Percentiles rank a stretch among this genome's conserved stretches.
phyloP scores from a whole-genome alignment of 2,113 vertebrate genomes.

The Brienomyrus brachyistius region DNA sequence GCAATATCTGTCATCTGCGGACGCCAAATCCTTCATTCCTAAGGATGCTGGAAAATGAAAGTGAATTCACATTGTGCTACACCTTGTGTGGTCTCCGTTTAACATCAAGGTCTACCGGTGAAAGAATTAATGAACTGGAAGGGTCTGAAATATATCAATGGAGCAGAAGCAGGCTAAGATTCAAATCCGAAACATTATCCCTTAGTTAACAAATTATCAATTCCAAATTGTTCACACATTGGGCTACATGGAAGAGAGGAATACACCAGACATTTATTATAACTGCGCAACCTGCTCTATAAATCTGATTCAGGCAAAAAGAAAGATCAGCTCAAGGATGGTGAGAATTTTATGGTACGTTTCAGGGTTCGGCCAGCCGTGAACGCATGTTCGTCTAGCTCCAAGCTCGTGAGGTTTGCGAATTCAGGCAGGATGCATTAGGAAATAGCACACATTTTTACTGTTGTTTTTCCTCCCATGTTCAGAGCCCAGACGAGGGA shows the following conservation, averaged over 20 bases:
- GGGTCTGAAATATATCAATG: slow-evolving; percentile 27
- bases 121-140: slow-evolving; percentile 22
- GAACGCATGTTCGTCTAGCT: slow-evolving; percentile 11
- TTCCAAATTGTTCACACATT: slow-evolving; percentile 32
- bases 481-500: background rate
- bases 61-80: background rate
- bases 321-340: slow-evolving; percentile 21
- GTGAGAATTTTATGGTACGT: slow-evolving; percentile 33
- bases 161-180: slow-evolving; percentile 25
- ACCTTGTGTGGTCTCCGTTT: slow-evolving; percentile 37
- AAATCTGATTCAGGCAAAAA: slow-evolving; percentile 28
- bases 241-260: slow-evolving; percentile 10
- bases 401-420: slow-evolving; percentile 1
- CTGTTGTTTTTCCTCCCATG: background rate
- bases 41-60: slow-evolving; percentile 21
- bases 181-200: slow-evolving; percentile 30
- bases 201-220: slow-evolving; percentile 20
- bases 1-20: background rate
- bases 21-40: slow-evolving; percentile 23
- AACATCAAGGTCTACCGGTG: slow-evolving; percentile 14
- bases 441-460: background rate
- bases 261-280: slow-evolving; percentile 27
- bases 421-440: slow-evolving; percentile 4
- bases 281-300: slow-evolving; percentile 12
- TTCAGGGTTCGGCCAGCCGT: slow-evolving; percentile 25